Evolutionary conservation across 2,113 vertebrate species (phyloP), one percentile per base, ranked within the genome.

Genomic region (Cyrtonyx montezumae): DNA sequence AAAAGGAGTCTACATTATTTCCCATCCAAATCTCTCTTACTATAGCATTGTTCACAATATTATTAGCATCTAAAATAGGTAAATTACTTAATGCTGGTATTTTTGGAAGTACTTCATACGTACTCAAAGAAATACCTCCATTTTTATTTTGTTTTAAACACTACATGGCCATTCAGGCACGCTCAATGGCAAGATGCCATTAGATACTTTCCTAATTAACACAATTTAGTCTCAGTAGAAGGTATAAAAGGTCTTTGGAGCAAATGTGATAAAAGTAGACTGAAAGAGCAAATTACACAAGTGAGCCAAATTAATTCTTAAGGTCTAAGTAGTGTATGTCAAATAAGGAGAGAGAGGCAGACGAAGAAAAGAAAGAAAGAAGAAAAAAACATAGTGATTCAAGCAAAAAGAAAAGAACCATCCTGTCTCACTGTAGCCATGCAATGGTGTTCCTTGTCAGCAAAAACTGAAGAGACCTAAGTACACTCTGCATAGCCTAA

Each of bases 131-230:
- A 79, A 62, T 11, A 58, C 4, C 9, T 7, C 0, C 16, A n/a
- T 30, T 36, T 43, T 6, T 36, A 32, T 34, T 28, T 48, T 46
- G 51, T 69, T 37, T 82, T 79, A 61, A 34, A 83, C 28, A 84
- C 94, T 79, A 55, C 3, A 1, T 77, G 51, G 51, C 26, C 37
- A 86, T 84, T 95, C 79, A 91, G 30, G 87, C 93, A 83, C 56
- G 62, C 30, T 88, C 65, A 89, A 71, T 61, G 91, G 94, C 89
- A 90, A 75, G 65, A 63, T 40, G 84, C 84, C 93, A 93, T 90
- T 90, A 94, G 76, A 92, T 95, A 94, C 86, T 95, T 90, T 94
- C 51, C 91, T 91, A 95, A 96, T 96, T 94, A 96, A 95, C n/a
- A 83, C 81, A 88, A 94, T 94, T 95, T 92, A 94, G 49, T 91